Conservation (phyloP, 2,888 invertebrate genomes). For the Hypolimnas misippus region DNA sequence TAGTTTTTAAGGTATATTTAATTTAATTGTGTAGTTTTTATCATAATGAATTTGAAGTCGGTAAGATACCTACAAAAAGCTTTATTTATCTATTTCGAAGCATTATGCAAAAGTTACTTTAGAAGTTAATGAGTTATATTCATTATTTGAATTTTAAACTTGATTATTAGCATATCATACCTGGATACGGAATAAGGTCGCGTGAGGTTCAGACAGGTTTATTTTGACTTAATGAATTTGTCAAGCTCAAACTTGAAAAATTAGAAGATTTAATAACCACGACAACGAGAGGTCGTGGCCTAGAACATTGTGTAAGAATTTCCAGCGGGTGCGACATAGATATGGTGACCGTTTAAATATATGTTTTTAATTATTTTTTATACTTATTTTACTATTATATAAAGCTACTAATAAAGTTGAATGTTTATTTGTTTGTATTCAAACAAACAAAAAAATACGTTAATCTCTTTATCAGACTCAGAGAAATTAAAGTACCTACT, state of each 20-base stretch:
- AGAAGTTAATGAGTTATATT: neutral
- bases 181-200: slow-evolving; percentile 1
- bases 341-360: neutral
- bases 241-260: slow-evolving; percentile 23
- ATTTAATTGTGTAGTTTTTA: too few relatives aligned
- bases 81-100: too few relatives aligned
- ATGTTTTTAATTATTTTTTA: neutral
- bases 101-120: too few relatives aligned
- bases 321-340: neutral
- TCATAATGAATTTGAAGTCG: too few relatives aligned
- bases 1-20: too few relatives aligned
- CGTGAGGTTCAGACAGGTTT: neutral
- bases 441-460: too few relatives aligned
- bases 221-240: slow-evolving; percentile 22
- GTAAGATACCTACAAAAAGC: too few relatives aligned
- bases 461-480: too few relatives aligned
- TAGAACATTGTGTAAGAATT: slow-evolving; percentile 26
- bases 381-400: neutral
- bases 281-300: slow-evolving; percentile 23
- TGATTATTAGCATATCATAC: neutral
- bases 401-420: too few relatives aligned
- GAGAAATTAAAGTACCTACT: too few relatives aligned
- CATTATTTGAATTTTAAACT: neutral
- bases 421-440: too few relatives aligned
- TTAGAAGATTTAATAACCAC: slow-evolving; percentile 1